These are phyloP conservation scores for Drosophila gunungcola DNA, from an alignment of 1,140 invertebrate species.

Conservation along the genomic window DNA sequence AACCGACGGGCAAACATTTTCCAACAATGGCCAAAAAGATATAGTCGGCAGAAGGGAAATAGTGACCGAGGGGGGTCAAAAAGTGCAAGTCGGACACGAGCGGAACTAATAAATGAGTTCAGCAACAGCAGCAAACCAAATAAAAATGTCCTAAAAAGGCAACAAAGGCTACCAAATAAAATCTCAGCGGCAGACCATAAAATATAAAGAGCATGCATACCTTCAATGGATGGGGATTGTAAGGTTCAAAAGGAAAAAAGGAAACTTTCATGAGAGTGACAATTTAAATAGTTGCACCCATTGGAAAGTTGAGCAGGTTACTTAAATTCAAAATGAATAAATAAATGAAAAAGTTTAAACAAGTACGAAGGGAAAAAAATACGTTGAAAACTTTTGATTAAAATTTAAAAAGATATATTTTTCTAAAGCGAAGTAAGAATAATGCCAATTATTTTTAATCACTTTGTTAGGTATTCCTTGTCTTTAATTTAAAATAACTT, in stretches of 20 bases:
- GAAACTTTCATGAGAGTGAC: slow-evolving; percentile 28
- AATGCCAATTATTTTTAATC: no score
- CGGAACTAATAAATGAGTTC: slow-evolving; percentile 81
- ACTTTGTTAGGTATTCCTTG: no score
- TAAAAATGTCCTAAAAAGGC: slow-evolving; percentile 53
- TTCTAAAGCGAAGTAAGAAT: no score
- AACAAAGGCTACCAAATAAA: slow-evolving; percentile 37
- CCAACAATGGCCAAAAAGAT: slow-evolving; percentile 54
- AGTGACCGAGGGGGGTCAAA: not conserved
- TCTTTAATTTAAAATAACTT: no score
- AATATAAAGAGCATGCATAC: slow-evolving; percentile 70
- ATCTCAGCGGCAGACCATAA: slow-evolving; percentile 65
- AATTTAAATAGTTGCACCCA: slow-evolving; percentile 40
- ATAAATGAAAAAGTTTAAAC: not conserved
- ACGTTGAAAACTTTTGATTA: no score
- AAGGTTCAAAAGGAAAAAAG: not conserved
- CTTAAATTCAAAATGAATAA: not conserved
- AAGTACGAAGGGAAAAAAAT: not conserved
- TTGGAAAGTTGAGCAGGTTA: not conserved
- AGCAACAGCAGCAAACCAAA: slow-evolving; percentile 66
- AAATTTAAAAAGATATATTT: no score
- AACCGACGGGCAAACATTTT: slow-evolving; percentile 74
- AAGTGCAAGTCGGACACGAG: slow-evolving; percentile 26
- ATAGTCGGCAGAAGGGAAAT: slow-evolving; percentile 3
- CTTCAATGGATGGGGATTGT: slow-evolving; percentile 30